Percentiles rank a stretch among this genome's conserved stretches.
Conservation (phyloP, 1,140 invertebrate species). For the Tetramorium alpestre region DNA sequence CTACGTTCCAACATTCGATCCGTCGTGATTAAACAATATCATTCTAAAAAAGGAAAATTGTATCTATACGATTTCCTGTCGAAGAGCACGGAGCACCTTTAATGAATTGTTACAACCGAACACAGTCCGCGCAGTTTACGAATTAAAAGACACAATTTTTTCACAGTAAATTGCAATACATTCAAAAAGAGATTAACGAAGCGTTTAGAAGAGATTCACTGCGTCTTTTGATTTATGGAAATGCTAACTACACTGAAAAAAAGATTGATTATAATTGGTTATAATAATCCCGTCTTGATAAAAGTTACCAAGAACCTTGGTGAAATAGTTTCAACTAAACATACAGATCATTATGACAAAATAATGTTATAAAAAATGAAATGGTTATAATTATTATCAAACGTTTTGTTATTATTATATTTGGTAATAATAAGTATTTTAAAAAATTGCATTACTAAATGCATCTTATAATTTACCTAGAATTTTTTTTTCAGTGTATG, state of each 20-base stretch:
- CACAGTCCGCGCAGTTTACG: background rate
- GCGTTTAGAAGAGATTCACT: background rate
- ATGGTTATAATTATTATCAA: too few relatives aligned
- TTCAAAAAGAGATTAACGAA: background rate
- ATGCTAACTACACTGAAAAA: background rate
- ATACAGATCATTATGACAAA: too few relatives aligned
- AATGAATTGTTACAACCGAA: background rate
- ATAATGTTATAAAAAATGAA: too few relatives aligned
- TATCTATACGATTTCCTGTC: background rate
- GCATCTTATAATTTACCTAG: too few relatives aligned
- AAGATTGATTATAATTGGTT: too few relatives aligned
- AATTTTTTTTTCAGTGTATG: too few relatives aligned
- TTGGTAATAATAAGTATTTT: too few relatives aligned
- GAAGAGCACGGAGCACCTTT: background rate
- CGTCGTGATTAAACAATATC: constrained; percentile 20
- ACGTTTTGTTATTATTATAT: too few relatives aligned
- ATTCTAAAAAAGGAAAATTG: background rate
- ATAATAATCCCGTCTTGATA: too few relatives aligned
- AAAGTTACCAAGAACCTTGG: too few relatives aligned
- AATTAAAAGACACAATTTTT: background rate
- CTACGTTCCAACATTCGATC: background rate
- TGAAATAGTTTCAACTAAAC: too few relatives aligned
- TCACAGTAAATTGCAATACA: background rate
- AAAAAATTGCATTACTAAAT: too few relatives aligned
- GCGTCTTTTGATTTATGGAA: background rate